phyloP scores from a whole-genome alignment of 2,888 invertebrate species.

The Rotaria sp. region DNA sequence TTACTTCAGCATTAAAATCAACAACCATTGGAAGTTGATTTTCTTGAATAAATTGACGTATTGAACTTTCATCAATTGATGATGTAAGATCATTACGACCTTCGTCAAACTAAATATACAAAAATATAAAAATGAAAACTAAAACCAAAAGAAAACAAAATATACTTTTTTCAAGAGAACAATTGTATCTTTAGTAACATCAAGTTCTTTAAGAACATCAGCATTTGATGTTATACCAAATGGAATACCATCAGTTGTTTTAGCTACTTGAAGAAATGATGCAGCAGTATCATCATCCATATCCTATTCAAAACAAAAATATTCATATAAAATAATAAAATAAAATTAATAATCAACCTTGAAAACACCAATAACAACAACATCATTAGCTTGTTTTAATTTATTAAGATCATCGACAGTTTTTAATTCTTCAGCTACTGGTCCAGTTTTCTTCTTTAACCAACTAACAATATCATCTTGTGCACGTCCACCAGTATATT shows the following conservation, averaged over 20 bases:
- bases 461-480: constrained; percentile 84
- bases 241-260: constrained; percentile 73
- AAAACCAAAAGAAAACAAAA: too few species aligned
- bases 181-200: constrained; percentile 61
- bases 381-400: constrained; percentile 71
- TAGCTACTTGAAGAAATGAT: constrained; percentile 72
- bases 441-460: constrained; percentile 93
- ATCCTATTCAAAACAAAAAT: constrained; percentile 57
- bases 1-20: constrained; percentile 77
- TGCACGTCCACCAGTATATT: constrained; percentile 82
- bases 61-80: constrained; percentile 60
- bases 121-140: neutral
- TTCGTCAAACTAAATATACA: constrained; percentile 50
- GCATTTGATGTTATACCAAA: constrained; percentile 78
- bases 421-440: constrained; percentile 73
- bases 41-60: constrained; percentile 74
- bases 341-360: neutral
- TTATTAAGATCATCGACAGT: constrained; percentile 70
- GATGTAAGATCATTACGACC: constrained; percentile 56
- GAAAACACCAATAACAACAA: constrained; percentile 66
- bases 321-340: neutral
- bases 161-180: constrained; percentile 43
- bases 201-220: constrained; percentile 71
- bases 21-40: constrained; percentile 81
- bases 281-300: constrained; percentile 72